A percentile compares a stretch with the other conserved stretches of the same genome.
Conservation (phyloP, 1,140 invertebrate species). For the Acarapis woodi region DNA sequence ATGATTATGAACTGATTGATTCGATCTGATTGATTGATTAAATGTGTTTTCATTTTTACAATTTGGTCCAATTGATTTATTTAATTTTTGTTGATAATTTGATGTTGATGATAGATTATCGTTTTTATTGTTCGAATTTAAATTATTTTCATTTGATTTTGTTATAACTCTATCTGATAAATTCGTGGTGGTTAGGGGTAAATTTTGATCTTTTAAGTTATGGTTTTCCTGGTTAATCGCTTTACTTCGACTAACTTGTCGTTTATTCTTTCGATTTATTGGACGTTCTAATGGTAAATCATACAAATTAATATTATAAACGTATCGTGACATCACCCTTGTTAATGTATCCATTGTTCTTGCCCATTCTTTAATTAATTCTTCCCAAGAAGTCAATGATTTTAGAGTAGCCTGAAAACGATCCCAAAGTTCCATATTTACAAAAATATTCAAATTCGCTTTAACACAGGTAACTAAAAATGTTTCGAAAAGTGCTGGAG, state of each 20-base stretch:
- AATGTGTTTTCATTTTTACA: too few species aligned
- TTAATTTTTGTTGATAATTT: too few species aligned
- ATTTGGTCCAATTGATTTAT: too few species aligned
- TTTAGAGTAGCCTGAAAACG: constrained; percentile 62
- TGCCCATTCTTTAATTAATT: constrained; percentile 81
- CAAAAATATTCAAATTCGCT: constrained; percentile 74
- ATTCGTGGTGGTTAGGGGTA: too few species aligned
- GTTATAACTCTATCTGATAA: too few species aligned
- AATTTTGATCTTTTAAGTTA: too few species aligned
- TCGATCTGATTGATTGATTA: too few species aligned
- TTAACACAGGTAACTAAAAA: constrained; percentile 94
- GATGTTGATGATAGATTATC: too few species aligned
- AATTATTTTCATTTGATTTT: too few species aligned
- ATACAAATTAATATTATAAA: constrained; percentile 66
- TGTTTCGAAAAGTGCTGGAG: constrained; percentile 71
- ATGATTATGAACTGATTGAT: too few species aligned
- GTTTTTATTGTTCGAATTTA: too few species aligned
- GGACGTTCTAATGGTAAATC: constrained; percentile 58
- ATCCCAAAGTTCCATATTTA: constrained; percentile 67
- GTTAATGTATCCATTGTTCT: constrained; percentile 91
- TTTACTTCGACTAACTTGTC: neutral
- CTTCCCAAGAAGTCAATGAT: constrained; percentile 70
- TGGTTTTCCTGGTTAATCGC: too few species aligned
- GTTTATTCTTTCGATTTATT: constrained; percentile 24
- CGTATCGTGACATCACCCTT: constrained; percentile 59